phyloP scores from a whole-genome alignment of 1,140 invertebrate species.

The Agraylea sexmaculata region DNA sequence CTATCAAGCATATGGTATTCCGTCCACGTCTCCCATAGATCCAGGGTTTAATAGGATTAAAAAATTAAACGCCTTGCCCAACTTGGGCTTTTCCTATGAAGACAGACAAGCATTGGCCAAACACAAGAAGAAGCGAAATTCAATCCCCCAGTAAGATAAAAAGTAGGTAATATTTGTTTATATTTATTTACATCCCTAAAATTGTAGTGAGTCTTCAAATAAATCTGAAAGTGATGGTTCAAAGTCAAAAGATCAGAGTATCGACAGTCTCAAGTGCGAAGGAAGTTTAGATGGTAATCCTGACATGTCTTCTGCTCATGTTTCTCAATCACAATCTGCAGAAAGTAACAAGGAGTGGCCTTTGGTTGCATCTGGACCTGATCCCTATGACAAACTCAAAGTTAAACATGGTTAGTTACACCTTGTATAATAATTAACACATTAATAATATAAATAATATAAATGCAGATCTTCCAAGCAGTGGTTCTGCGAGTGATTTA shows the following conservation, averaged over 20 bases:
- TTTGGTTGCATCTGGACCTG: conserved; percentile 33
- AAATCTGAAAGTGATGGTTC: conserved; percentile 30
- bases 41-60: background rate
- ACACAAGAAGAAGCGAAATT: conserved; percentile 34
- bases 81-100: conserved; percentile 30
- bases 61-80: conserved; percentile 20
- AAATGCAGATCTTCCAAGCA: conserved; percentile 30
- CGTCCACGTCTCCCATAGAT: conserved; percentile 5
- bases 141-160: conserved; percentile 33
- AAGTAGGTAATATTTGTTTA: conserved; percentile 20
- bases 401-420: conserved; percentile 34
- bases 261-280: conserved; percentile 22
- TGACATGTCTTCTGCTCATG: conserved; percentile 30
- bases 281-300: conserved; percentile 25
- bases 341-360: conserved; percentile 28
- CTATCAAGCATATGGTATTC: conserved; percentile 3
- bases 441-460: background rate
- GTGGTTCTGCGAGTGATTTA: conserved; percentile 42
- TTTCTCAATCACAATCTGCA: conserved; percentile 34
- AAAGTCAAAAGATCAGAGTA: conserved; percentile 24
- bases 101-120: conserved; percentile 37
- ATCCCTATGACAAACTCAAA: conserved; percentile 43
- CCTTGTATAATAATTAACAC: background rate
- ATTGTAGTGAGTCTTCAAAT: background rate
- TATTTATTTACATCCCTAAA: background rate